phyloP scores from a whole-genome alignment of 1,140 invertebrate genomes.

The Lasioglossum baleicum region DNA sequence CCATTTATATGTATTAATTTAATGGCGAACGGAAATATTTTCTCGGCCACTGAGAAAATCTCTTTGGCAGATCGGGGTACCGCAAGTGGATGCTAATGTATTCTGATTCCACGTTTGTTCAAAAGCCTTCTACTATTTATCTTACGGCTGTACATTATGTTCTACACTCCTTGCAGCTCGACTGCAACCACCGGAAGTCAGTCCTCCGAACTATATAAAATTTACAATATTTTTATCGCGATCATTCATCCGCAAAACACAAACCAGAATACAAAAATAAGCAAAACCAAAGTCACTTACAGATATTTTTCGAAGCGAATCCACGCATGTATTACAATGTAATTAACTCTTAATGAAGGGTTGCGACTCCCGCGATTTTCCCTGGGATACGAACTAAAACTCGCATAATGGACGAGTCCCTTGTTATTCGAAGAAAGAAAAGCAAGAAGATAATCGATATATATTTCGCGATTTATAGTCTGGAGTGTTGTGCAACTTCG shows the following conservation, averaged over 20 bases:
- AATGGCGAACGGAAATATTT: background rate
- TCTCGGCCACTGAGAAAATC: background rate
- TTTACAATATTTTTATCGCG: background rate
- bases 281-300: too few relatives aligned
- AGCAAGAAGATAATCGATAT: too few relatives aligned
- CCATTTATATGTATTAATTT: background rate
- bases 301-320: too few relatives aligned
- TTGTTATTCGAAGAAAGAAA: too few relatives aligned
- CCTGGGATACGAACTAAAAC: too few relatives aligned
- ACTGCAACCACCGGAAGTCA: background rate
- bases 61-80: background rate
- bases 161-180: background rate
- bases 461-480: too few relatives aligned
- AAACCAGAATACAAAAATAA: background rate
- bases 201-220: background rate
- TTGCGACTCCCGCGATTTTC: too few relatives aligned
- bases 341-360: too few relatives aligned
- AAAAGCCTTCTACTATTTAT: constrained; percentile 6
- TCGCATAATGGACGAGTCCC: too few relatives aligned
- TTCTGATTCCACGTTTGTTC: background rate
- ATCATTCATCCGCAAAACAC: background rate
- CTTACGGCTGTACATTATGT: background rate
- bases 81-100: background rate
- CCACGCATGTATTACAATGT: too few relatives aligned
- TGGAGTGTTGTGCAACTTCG: too few relatives aligned